Evolutionary conservation across 2,113 vertebrate genomes (phyloP), one percentile per base, ranked within the genome.

Genomic region (Phocoena phocoena): DNA sequence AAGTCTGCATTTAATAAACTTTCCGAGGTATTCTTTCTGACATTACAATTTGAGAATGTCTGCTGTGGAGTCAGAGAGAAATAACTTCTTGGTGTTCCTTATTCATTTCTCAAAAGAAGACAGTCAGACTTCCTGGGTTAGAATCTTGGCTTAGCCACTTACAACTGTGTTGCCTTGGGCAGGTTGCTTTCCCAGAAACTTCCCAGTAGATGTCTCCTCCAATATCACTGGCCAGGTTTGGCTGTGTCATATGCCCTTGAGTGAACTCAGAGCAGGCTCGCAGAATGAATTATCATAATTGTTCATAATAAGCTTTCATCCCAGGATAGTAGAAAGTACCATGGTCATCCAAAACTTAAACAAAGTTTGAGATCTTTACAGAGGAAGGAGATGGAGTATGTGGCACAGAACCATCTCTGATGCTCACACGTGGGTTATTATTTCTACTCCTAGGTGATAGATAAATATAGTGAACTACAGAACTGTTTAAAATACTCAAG

Each of bases 241-340:
- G 38, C 44, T 85, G 33, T 65, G 53, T 83, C 38, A 20, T 84
- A 84, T 18, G 81, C 55, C 71, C 80, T 88, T 87, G 62, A 90
- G n/a, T 81, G 44, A 93, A 93, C 60, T 93, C 73, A 93, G 36
- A 81, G 53, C 17, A 60, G 58, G 41, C 47, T 77, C 83, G 41
- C 31, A 92, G 47, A 89, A 95, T 63, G 85, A 90, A 93, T 88
- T 60, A 67, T 26, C 67, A 15, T 71, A 80, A 81, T 84, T 73
- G 17, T 60, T 84, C 62, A 94, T 96, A 71, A 96, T 94, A 85
- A 82, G 65, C 71, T 97, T 94, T 94, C 6, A 71, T 85, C 65
- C 62, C 53, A 87, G 11, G 26, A 5, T 17, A 85, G 23, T 6
- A 80, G 18, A 63, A 70, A 90, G 80, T 74, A 26, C 23, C 76